A percentile compares a stretch with the other conserved stretches of the same genome.
Evolutionary conservation across 2,888 invertebrate genomes (phyloP).

Genomic region (Harmothoe impar): DNA sequence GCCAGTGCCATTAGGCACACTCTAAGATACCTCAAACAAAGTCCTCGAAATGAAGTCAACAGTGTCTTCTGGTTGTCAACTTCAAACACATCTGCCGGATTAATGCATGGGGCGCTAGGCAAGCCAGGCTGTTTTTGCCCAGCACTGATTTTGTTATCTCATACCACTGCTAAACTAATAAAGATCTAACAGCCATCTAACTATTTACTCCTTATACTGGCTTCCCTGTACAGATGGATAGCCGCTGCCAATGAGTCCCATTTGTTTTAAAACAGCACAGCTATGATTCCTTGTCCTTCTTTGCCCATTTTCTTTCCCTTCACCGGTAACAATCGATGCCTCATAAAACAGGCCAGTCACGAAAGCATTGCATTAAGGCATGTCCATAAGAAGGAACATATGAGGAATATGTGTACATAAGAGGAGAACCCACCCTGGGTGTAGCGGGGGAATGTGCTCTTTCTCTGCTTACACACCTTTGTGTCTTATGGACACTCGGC

Average conservation of each 20-base stretch:
- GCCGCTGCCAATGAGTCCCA: neutral
- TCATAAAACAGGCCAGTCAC: no score
- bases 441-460: no score
- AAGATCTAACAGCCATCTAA: constrained; percentile 28
- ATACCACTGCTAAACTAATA: neutral
- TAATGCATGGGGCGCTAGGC: constrained; percentile 12
- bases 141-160: constrained; percentile 38
- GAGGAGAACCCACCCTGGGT: no score
- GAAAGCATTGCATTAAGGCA: no score
- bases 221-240: neutral
- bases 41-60: constrained; percentile 38
- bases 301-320: no score
- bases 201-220: neutral
- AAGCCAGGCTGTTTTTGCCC: neutral
- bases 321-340: no score
- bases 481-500: no score
- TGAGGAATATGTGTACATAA: no score
- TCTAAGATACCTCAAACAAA: constrained; percentile 2
- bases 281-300: no score
- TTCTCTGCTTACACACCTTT: no score
- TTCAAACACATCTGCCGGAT: constrained; percentile 38
- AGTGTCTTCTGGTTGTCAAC: constrained; percentile 18
- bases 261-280: no score
- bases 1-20: constrained; percentile 33
- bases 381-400: no score